phyloP scores from a whole-genome alignment of 1,140 invertebrate species.

The Procambarus virginalis region DNA sequence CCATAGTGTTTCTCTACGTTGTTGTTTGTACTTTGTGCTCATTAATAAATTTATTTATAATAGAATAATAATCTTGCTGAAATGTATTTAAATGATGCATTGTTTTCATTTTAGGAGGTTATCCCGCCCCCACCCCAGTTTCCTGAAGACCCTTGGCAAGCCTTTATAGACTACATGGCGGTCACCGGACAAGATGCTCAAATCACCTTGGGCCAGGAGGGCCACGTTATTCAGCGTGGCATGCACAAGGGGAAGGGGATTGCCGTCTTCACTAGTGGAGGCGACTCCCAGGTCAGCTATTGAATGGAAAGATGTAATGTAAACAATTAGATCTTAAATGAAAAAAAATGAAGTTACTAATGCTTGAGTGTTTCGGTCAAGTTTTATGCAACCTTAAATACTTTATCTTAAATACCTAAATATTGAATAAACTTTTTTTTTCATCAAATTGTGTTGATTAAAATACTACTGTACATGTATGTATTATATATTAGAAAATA shows the following conservation, averaged over 20 bases:
- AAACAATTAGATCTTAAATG: too few species aligned
- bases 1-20: too few species aligned
- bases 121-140: slow-evolving; percentile 65
- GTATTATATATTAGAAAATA: too few species aligned
- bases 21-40: too few species aligned
- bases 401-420: too few species aligned
- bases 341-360: too few species aligned
- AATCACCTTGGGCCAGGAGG: slow-evolving; percentile 65
- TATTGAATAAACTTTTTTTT: too few species aligned
- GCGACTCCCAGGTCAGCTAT: slow-evolving; percentile 89
- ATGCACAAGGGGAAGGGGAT: slow-evolving; percentile 92
- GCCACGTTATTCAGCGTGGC: slow-evolving; percentile 87
- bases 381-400: too few species aligned
- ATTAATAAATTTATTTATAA: too few species aligned
- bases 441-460: too few species aligned
- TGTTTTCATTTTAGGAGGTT: slow-evolving; percentile 42
- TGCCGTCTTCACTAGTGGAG: slow-evolving; percentile 95
- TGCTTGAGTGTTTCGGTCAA: too few species aligned
- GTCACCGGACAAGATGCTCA: slow-evolving; percentile 45
- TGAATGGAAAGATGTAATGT: not conserved
- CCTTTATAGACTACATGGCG: slow-evolving; percentile 68
- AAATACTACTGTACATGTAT: too few species aligned
- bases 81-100: not conserved
- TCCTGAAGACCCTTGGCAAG: slow-evolving; percentile 62
- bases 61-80: not conserved